A percentile compares a stretch with the other conserved stretches of the same genome.
Conservation (phyloP, 2,113 vertebrate genomes). For the human region DNA sequence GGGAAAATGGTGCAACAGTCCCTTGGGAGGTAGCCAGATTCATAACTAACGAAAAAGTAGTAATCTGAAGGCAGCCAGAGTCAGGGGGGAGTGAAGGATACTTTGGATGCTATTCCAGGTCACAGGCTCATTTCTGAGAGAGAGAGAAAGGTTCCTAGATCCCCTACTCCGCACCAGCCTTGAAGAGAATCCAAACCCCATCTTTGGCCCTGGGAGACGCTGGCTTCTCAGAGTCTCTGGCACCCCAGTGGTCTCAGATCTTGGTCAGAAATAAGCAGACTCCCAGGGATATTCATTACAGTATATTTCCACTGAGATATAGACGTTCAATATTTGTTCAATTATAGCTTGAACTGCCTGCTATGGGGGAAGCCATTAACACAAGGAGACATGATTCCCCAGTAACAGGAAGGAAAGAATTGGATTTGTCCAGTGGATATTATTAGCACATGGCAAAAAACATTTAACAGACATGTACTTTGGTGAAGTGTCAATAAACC, state of each 20-base stretch:
- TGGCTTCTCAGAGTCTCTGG: neutral
- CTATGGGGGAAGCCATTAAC: neutral
- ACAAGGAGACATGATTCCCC: neutral
- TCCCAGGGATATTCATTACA: neutral
- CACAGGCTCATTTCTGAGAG: neutral
- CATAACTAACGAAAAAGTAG: neutral
- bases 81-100: neutral
- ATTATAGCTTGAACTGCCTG: neutral
- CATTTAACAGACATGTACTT: neutral
- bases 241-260: neutral
- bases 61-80: neutral
- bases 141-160: neutral
- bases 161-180: neutral
- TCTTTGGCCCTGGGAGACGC: neutral
- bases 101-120: neutral
- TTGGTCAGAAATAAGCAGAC: neutral
- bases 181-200: neutral
- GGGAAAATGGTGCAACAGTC: neutral
- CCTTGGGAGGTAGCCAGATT: neutral
- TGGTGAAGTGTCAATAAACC: neutral
- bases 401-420: constrained; percentile 5
- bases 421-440: neutral
- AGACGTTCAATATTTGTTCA: neutral
- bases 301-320: neutral
- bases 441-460: neutral